Conservation (phyloP, 2,888 invertebrate species). For the Epicampocera succincta region DNA sequence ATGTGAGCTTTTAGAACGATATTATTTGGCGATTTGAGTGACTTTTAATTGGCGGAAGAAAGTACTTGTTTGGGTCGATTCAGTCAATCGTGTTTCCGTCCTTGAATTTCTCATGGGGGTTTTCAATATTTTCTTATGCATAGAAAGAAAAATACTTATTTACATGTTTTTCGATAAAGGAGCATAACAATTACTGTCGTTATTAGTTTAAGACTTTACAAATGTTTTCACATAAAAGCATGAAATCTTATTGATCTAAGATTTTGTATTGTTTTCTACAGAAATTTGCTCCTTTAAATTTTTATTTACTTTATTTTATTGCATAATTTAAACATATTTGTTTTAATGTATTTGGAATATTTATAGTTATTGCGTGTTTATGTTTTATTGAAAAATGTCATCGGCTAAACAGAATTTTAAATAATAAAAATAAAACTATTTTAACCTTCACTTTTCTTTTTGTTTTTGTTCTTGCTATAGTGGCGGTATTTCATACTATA, state of each 20-base stretch:
- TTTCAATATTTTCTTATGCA: neutral
- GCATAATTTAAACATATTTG: conserved; percentile 13
- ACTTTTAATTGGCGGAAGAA: too few relatives aligned
- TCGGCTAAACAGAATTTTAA: conserved; percentile 18
- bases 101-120: neutral
- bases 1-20: too few relatives aligned
- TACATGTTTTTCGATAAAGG: neutral
- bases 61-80: too few relatives aligned
- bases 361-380: neutral
- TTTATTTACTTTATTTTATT: neutral
- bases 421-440: neutral
- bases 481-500: conserved; percentile 12
- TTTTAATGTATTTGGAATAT: neutral
- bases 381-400: conserved; percentile 52
- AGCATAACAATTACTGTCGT: conserved; percentile 34
- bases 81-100: too few relatives aligned
- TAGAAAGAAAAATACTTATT: neutral
- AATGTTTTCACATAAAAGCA: conserved; percentile 24
- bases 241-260: conserved; percentile 13
- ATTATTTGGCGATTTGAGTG: too few relatives aligned
- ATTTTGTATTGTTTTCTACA: neutral
- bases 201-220: conserved; percentile 26
- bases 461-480: conserved; percentile 4
- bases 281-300: neutral
- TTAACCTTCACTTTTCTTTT: conserved; percentile 32